Base-by-base conservation (phyloP, 2,113 vertebrate genomes). In the Dendrocopos noguchii region DNA sequence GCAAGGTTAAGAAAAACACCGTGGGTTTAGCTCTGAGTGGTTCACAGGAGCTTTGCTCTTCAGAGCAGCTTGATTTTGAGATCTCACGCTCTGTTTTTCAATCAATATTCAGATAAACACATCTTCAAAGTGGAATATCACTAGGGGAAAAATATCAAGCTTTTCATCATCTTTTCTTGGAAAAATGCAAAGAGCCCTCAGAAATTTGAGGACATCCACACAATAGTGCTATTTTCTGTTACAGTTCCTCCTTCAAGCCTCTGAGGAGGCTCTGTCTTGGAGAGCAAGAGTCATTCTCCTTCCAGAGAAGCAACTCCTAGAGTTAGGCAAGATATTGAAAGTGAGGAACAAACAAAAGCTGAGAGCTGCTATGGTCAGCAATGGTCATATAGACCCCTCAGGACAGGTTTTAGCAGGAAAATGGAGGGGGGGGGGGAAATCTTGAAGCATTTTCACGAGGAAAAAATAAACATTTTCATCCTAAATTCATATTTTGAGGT, bases 71-170 rank as follows among this genome's bases (percentile, higher is more conserved):
- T 61, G 25, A 68, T 83, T 88, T 53, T 22, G 82, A 94, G 79
- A 77, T 68, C 47, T n/a, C 19, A 12, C 50, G 33, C 76, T 94
- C 68, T 65, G 44, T 65, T 91, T 83, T 92, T 91, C 80, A 87
- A 53, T 84, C 61, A 44, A 78, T 82, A 95, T 92, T 92, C 91
- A 94, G 76, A 83, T 83, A 90, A 90, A 80, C 55, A 72, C 29
- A 46, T 75, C 72, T 84, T 84, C 93, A 94, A 96, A 94, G 73
- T 25, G 12, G 19, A 79, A 80, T 56, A 53, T 73, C 84, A 56
- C 87, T 7, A 1, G 67, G 74, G 80, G 55, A 10, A 9, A 80
- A 80, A 80, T 64, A 88, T 25, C 42, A 65, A 78, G 79, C 52
- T 88, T 96, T 92, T 85, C 39, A 90, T 88, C 52, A 5, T 80